Percentiles rank a stretch among this genome's conserved stretches.
phyloP scores from a whole-genome alignment of 2,888 invertebrate species.

The Cetonia aurata region DNA sequence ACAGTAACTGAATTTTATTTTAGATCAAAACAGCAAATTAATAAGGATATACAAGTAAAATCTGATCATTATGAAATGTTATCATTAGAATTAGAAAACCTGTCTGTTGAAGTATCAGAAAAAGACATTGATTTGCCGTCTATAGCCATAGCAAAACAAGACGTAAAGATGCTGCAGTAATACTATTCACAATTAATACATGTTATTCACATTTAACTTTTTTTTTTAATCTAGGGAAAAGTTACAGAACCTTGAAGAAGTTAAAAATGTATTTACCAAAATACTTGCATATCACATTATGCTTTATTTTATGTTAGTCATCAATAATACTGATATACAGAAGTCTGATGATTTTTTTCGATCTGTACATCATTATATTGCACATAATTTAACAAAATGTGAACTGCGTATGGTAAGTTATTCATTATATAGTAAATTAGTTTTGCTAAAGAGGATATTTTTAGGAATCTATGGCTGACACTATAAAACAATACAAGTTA shows the following conservation, averaged over 20 bases:
- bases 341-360: constrained; percentile 31
- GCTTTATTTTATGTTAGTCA: constrained; percentile 29
- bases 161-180: constrained; percentile 32
- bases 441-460: background rate
- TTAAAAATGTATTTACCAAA: constrained; percentile 16
- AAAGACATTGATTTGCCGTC: constrained; percentile 20
- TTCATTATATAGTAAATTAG: background rate
- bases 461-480: constrained; percentile 37
- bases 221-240: constrained; percentile 15
- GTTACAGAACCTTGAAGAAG: background rate
- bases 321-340: constrained; percentile 29
- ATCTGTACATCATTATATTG: constrained; percentile 27
- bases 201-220: background rate
- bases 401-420: constrained; percentile 37
- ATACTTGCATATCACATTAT: constrained; percentile 38
- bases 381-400: constrained; percentile 30
- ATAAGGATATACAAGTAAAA: constrained; percentile 12
- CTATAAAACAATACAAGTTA: constrained; percentile 29
- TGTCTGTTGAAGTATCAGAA: constrained; percentile 28
- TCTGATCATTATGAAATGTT: constrained; percentile 17
- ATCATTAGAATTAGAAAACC: constrained; percentile 33
- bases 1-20: background rate
- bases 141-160: constrained; percentile 25
- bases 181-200: background rate
- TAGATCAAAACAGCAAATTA: constrained; percentile 30